Percentiles rank a stretch among this genome's conserved stretches.
Conservation (phyloP, 2,888 invertebrate genomes). For the Laspeyria flexula region DNA sequence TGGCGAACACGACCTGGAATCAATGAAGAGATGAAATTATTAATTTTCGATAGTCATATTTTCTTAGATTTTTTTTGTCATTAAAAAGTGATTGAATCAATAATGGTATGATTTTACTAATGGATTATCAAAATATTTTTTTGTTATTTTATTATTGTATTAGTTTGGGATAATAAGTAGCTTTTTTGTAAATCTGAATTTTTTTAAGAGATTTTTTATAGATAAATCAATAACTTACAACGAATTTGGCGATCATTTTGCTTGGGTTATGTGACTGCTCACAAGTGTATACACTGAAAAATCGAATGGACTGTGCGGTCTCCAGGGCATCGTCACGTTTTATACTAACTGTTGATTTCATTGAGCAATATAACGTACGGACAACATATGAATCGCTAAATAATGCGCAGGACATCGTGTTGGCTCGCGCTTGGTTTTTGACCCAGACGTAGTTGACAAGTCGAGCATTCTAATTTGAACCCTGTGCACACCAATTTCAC, state of each 20-base stretch:
- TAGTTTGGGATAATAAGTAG: too few species aligned
- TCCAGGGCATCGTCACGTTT: conserved; percentile 71
- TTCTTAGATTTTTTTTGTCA: too few species aligned
- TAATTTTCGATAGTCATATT: not conserved
- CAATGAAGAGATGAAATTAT: not conserved
- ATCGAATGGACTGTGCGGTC: conserved; percentile 74
- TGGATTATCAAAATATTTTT: too few species aligned
- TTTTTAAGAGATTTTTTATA: too few species aligned
- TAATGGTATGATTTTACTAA: too few species aligned
- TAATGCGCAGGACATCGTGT: conserved; percentile 75
- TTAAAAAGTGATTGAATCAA: too few species aligned
- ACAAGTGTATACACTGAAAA: conserved; percentile 61
- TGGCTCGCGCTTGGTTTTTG: conserved; percentile 69
- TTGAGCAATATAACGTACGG: conserved; percentile 69
- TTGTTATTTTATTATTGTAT: too few species aligned
- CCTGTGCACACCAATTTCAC: conserved; percentile 77
- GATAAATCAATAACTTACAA: conserved; percentile 63
- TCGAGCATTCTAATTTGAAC: conserved; percentile 80
- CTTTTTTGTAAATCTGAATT: too few species aligned
- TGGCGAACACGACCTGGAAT: conserved; percentile 70
- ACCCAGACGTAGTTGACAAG: conserved; percentile 73
- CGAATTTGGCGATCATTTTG: conserved; percentile 85
- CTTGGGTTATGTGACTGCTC: conserved; percentile 79
- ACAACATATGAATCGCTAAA: conserved; percentile 56
- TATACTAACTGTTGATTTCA: conserved; percentile 69